Base-by-base conservation (phyloP, 1,140 invertebrate genomes). In the Sinella curviseta region DNA sequence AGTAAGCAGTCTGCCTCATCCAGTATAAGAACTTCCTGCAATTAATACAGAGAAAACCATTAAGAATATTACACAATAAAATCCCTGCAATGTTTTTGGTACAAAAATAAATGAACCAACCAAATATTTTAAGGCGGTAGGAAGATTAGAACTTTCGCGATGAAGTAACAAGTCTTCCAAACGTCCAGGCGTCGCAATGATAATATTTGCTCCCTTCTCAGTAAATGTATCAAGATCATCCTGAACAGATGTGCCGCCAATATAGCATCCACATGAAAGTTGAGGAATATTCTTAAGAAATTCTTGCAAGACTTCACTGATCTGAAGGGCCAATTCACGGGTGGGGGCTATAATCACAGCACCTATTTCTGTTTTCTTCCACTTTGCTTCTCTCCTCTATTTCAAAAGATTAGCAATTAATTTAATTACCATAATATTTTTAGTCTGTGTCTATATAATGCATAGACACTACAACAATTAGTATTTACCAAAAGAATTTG, bases 1-100 rank as follows among this genome's bases (percentile, higher is more conserved):
- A 99, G 87, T 8, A 99, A 88, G 80, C 95, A 90, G 88, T 99
- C 98, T 16, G 98, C 98, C 90, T 99, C 98, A 88, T 99, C 98
- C 67, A 99, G 88, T 16, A 99, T 91, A 24, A 99, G 85, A 60
- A 99, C 88, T 89, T 99, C 97, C 92, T 95, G 83, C 30, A 85
- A 87, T 78, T 82, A 60, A 86, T 81, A 76, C 48, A 74, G n/a
- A 30, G 55, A 20, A 39, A 75, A 24, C 76, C 57, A 65, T 48
- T 4, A 33, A n/a, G 4, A 85, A 86, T 80, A 33, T 39, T 80
- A 17, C 77, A 79, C 77, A 84, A 80, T 80, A 28, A 77, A 4
- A 73, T 14, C 76, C 12, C 24, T 4, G 57, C 24, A 16, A 60
- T 60, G 12, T 16, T 60, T 4, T 14, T 26, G 8, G 24, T 60